Evolutionary conservation across 2,797 vertebrate genomes (phyloP), one percentile per base, ranked within the genome.

Genomic region (Centroberyx gerrardi): DNA sequence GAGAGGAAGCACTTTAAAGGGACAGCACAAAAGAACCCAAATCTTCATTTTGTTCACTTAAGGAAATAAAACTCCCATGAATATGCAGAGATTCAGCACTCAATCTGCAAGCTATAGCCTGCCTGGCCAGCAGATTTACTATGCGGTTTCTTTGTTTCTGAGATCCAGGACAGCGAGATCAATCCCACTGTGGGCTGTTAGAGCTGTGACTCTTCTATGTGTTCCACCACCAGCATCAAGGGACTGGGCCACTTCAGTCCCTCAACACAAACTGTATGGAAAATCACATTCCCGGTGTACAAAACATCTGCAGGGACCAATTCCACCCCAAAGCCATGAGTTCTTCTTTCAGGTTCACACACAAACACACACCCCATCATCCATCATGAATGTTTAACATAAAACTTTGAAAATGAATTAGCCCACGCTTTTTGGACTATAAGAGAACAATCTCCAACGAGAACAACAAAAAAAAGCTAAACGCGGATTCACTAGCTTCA

Each of bases 21-120:
- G 22, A 12, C 42, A 27, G 38, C 54, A 29, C 28, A 64, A 72
- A 74, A 61, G 38, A 68, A 73, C 56, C 78, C 62, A 78, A 58
- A 71, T 84, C 67, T 73, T 77, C 38, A 71, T 79, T 82, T 82
- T 79, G 69, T 53, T 74, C 55, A 68, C 56, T 80, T 53, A 62
- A 74, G 44, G 38, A 49, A 65, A 62, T 40, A 77, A 78, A 38
- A 59, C 14, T 28, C 58, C 44, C n/a, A 22, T 62, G 67, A 81
- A 74, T 74, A 72, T 44, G 29, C 52, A 13, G 44, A 17, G 9
- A 62, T 22, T 44, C 15, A 4, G 36, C 63, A 46, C 42, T 72
- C 64, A 2, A 42, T 60, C 56, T 72, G 60, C 54, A 55, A 65
- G 68, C 62, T 58, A 51, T 52, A 75, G n/a, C n/a, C n/a, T n/a